These are phyloP conservation scores for Morpho helenor DNA, from an alignment of 2,888 invertebrate genomes.

Conservation along the genomic window DNA sequence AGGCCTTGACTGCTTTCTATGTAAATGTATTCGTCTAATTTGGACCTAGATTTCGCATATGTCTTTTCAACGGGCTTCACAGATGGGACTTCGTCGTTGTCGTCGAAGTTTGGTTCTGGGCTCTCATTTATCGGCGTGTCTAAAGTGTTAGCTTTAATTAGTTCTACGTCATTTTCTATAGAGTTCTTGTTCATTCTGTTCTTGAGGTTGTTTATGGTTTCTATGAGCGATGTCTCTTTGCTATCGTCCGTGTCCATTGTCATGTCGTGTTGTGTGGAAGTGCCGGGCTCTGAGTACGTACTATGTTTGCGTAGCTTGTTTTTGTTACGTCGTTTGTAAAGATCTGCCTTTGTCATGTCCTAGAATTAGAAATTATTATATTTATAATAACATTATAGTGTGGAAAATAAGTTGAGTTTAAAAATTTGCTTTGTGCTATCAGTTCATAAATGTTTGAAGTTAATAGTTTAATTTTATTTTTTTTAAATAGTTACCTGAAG, in stretches of 20 bases:
- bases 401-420: too few species aligned
- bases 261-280: constrained; percentile 36
- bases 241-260: constrained; percentile 34
- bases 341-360: constrained; percentile 74
- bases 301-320: constrained; percentile 56
- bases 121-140: constrained; percentile 52
- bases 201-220: constrained; percentile 55
- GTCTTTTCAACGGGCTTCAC: constrained; percentile 68
- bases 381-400: neutral
- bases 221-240: constrained; percentile 43
- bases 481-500: constrained; percentile 44
- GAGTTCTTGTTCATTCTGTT: constrained; percentile 59
- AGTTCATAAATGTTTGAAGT: too few species aligned
- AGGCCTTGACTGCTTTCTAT: constrained; percentile 62
- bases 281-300: constrained; percentile 41
- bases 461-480: too few species aligned
- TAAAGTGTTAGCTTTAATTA: constrained; percentile 60
- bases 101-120: constrained; percentile 42
- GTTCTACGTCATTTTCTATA: constrained; percentile 64
- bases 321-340: constrained; percentile 68
- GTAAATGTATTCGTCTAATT: constrained; percentile 66
- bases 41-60: constrained; percentile 60
- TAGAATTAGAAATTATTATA: constrained; percentile 25
- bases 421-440: too few species aligned
- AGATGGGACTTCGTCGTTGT: constrained; percentile 52